Percentiles rank a stretch among this genome's conserved stretches.
Evolutionary conservation across 2,113 vertebrate genomes (phyloP).

Genomic region (Theristicus caerulescens): DNA sequence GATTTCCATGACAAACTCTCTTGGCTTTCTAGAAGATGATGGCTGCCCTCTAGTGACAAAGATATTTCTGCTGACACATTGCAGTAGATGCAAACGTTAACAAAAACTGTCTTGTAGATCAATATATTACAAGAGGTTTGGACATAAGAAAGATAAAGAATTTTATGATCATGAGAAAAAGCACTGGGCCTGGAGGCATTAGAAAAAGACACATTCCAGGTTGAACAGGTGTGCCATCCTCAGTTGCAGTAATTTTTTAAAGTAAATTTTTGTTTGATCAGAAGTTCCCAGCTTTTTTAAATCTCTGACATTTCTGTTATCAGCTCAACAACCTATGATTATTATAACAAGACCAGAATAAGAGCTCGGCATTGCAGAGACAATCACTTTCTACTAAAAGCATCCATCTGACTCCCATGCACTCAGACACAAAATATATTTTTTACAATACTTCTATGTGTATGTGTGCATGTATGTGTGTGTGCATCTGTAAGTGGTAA

Average conservation of each 20-base stretch:
- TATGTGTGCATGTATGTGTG: background rate
- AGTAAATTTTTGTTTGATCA: background rate
- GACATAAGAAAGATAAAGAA: background rate
- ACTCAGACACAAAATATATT: background rate
- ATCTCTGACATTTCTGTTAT: background rate
- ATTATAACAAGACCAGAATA: background rate
- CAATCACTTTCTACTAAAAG: background rate
- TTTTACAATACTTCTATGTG: background rate
- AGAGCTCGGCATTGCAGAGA: background rate
- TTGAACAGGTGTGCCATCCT: background rate
- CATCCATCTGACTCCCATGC: background rate
- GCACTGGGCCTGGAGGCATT: background rate
- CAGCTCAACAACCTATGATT: background rate
- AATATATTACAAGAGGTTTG: background rate
- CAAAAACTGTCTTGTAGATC: conserved; percentile 16
- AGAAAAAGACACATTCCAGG: background rate
- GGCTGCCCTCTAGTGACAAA: conserved; percentile 84
- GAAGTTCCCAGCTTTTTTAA: background rate
- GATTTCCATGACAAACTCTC: conserved; percentile 23
- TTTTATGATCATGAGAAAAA: background rate
- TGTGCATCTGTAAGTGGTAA: background rate
- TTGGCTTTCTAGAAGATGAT: conserved; percentile 73
- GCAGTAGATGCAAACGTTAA: conserved; percentile 20
- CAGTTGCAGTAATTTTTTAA: background rate
- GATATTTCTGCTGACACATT: conserved; percentile 47